phyloP scores from a whole-genome alignment of 1,140 invertebrate genomes.

The Apocrypta bakeri region DNA sequence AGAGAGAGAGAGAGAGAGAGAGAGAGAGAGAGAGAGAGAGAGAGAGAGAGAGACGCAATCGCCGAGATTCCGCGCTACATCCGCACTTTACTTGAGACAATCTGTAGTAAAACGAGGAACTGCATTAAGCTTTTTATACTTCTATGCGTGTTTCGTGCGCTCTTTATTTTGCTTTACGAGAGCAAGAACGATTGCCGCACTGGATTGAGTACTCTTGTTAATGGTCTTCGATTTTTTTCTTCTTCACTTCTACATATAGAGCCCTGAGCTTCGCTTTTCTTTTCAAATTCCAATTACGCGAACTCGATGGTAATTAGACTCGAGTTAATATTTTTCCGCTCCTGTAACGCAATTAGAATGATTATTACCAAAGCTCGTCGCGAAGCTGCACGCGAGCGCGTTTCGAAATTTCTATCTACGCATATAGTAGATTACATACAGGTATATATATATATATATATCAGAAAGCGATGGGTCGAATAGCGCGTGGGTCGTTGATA shows the following conservation, averaged over 20 bases:
- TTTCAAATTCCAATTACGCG: too few species aligned
- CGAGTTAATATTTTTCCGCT: too few species aligned
- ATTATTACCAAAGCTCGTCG: too few species aligned
- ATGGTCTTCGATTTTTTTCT: not conserved
- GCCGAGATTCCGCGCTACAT: constrained; percentile 10
- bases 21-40: constrained; percentile 45
- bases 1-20: constrained; percentile 56
- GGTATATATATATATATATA: too few species aligned
- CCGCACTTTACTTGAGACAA: constrained; percentile 39
- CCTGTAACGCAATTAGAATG: too few species aligned
- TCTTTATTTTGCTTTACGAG: constrained; percentile 16
- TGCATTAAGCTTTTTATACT: constrained; percentile 24
- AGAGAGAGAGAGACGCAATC: constrained; percentile 29
- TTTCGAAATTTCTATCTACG: too few species aligned
- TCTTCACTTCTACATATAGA: too few species aligned
- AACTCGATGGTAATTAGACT: too few species aligned
- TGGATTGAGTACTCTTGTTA: not conserved
- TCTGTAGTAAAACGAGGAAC: constrained; percentile 47
- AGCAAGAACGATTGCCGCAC: constrained; percentile 16
- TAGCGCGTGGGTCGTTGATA: constrained; percentile 47
- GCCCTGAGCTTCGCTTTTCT: too few species aligned
- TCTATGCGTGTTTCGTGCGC: not conserved
- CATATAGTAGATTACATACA: too few species aligned
- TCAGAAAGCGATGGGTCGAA: constrained; percentile 20
- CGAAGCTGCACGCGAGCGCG: too few species aligned